Percentiles rank a stretch among this genome's conserved stretches.
phyloP scores from a whole-genome alignment of 2,113 vertebrate species.

The Todiramphus saurophagus region DNA sequence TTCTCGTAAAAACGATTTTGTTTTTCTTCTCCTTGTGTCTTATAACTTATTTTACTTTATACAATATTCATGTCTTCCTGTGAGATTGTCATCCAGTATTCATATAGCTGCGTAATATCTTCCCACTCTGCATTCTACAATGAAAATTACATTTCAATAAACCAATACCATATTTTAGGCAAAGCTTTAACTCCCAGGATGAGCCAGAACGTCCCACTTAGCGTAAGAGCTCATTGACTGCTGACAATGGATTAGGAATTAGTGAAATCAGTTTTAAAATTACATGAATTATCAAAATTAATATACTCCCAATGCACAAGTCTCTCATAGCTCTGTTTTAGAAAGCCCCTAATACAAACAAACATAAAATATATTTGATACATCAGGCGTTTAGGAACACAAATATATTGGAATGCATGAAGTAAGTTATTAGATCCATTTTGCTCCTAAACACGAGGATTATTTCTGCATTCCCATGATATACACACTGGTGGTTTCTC shows the following conservation, averaged over 20 bases:
- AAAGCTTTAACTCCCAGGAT: neutral
- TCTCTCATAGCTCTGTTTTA: neutral
- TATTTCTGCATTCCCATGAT: neutral
- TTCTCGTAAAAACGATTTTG: neutral
- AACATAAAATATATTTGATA: neutral
- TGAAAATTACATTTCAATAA: conserved; percentile 23
- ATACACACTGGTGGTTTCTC: neutral
- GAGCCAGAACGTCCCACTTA: neutral
- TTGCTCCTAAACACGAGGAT: neutral
- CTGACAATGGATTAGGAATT: neutral
- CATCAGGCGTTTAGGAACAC: neutral
- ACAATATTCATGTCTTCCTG: neutral
- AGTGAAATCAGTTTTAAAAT: conserved; percentile 19
- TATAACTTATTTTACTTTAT: neutral
- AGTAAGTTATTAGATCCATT: neutral
- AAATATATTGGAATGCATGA: neutral
- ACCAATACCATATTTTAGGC: neutral
- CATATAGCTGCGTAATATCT: neutral
- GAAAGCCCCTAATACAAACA: neutral
- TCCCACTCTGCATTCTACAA: neutral
- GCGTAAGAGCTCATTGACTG: neutral
- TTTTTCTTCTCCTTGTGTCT: neutral
- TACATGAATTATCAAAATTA: conserved; percentile 3
- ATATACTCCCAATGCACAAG: neutral
- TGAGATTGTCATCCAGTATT: neutral